Evolutionary conservation across 2,797 vertebrate species (phyloP).

Genomic region (Tolypeutes matacus): DNA sequence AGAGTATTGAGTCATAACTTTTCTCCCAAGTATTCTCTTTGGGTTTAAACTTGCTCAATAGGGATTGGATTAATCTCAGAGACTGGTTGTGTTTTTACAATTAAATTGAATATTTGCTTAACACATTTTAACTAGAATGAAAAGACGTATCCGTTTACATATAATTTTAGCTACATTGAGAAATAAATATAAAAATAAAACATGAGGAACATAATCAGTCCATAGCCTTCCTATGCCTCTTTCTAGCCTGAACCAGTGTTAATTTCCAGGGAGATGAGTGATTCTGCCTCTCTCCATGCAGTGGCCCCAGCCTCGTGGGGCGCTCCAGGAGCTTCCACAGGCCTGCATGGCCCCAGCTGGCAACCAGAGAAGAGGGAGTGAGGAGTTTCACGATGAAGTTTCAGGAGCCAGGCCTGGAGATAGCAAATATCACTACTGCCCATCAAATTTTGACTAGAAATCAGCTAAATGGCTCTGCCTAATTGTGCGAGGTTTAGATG

Average conservation of each 20-base stretch:
- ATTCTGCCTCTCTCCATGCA: not conserved
- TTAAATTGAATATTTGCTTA: constrained; percentile 30
- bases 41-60: not conserved
- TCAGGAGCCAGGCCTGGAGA: not conserved
- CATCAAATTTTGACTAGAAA: not conserved
- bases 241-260: not conserved
- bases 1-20: not conserved
- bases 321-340: not conserved
- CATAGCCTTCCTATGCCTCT: not conserved
- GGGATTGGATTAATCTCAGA: not conserved
- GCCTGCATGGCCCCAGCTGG: not conserved
- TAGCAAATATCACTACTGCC: not conserved
- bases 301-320: not conserved
- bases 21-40: constrained; percentile 37
- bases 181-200: constrained; percentile 39
- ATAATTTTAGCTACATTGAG: constrained; percentile 2
- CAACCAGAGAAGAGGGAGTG: not conserved
- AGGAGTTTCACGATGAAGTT: not conserved
- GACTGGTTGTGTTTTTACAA: not conserved
- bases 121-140: constrained; percentile 24
- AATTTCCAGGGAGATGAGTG: not conserved
- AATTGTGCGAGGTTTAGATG: not conserved
- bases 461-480: not conserved
- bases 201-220: not conserved
- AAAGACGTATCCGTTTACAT: not conserved